Base-by-base conservation (phyloP, 2,113 vertebrate genomes). In the Corythaeola cristata region DNA sequence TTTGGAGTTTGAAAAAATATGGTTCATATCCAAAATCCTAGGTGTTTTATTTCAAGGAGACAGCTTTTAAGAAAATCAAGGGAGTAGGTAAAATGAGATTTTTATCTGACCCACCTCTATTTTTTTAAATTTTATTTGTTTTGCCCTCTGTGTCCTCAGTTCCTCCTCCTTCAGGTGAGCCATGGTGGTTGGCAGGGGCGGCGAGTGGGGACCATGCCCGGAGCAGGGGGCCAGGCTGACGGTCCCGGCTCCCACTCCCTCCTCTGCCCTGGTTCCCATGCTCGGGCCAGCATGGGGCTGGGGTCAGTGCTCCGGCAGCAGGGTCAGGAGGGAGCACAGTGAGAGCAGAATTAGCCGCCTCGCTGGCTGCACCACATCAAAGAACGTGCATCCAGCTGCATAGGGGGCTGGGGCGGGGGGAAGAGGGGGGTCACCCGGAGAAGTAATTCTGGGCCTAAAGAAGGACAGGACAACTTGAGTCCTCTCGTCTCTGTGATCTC, bases 351-450 rank as follows among this genome's bases (percentile, higher is more conserved):
- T 96, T 76, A 88, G 77, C 66, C 0, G 19, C 80, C 66, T 87
- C 4, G 0, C 77, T 94, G 93, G 52, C 68, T 92, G 80, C 66
- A 47, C 49, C 66, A 80, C 90, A 93, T 96, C 90, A 95, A 96
- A 96, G 78, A 96, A 27, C 3, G 12, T 41, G 37, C 23, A 16
- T 69, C 89, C 92, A 95, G 95, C 88, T 94, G 90, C 37, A 47
- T 15, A 32, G 86, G 79, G 79, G 27, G 27, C 49, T 32, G 60
- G 50, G 23, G 32, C 11, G 30, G 55, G 24, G n/a, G 26, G 1
- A 0, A 7, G 17, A 69, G 24, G 6, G 37, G 68, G 22, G 18
- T 69, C 78, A 94, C 15, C 3, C 1, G 5, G 45, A 1, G 4
- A 63, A 41, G 83, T 69, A 18, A 78, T 72, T 79, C 72, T 53